Evolutionary conservation across 1,140 invertebrate species (phyloP).

Genomic region (Oncopeltus fasciatus): DNA sequence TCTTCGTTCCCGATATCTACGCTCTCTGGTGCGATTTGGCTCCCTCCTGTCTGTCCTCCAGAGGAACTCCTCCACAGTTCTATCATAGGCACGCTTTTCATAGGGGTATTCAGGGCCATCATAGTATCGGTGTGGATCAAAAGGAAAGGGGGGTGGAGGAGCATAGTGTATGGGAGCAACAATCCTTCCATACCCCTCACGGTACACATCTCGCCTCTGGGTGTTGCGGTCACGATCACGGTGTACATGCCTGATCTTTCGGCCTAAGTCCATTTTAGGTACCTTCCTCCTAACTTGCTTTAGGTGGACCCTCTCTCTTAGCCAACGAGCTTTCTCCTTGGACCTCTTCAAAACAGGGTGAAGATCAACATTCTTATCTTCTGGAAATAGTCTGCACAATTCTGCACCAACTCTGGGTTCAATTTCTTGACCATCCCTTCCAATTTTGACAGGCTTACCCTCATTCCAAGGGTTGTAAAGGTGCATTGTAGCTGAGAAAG

Average conservation of each 20-base stretch:
- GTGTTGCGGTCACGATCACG: conserved; percentile 67
- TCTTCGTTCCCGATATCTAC: background rate
- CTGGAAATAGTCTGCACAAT: conserved; percentile 82
- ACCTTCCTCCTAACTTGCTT: conserved; percentile 25
- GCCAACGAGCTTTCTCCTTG: conserved; percentile 40
- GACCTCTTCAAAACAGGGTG: conserved; percentile 76
- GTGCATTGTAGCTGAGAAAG: conserved; percentile 82
- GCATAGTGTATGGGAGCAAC: conserved; percentile 30
- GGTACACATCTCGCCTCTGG: conserved; percentile 40
- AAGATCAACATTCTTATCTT: conserved; percentile 86
- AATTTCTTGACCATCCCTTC: conserved; percentile 94
- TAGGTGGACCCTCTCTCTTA: conserved; percentile 28
- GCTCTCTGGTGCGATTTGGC: conserved; percentile 30
- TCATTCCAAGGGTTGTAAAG: conserved; percentile 97
- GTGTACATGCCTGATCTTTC: conserved; percentile 41
- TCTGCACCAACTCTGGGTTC: conserved; percentile 89
- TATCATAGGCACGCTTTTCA: conserved; percentile 68
- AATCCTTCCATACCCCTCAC: conserved; percentile 51
- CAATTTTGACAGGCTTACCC: conserved; percentile 96
- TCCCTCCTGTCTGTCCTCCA: conserved; percentile 50
- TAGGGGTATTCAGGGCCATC: conserved; percentile 50
- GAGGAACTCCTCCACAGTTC: conserved; percentile 79
- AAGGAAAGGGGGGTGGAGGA: conserved; percentile 46
- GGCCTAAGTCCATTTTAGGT: conserved; percentile 29
- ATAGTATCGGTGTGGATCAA: conserved; percentile 61